Percentiles rank a stretch among this genome's conserved stretches.
phyloP scores from a whole-genome alignment of 2,797 vertebrate genomes.

The Podargus strigoides region DNA sequence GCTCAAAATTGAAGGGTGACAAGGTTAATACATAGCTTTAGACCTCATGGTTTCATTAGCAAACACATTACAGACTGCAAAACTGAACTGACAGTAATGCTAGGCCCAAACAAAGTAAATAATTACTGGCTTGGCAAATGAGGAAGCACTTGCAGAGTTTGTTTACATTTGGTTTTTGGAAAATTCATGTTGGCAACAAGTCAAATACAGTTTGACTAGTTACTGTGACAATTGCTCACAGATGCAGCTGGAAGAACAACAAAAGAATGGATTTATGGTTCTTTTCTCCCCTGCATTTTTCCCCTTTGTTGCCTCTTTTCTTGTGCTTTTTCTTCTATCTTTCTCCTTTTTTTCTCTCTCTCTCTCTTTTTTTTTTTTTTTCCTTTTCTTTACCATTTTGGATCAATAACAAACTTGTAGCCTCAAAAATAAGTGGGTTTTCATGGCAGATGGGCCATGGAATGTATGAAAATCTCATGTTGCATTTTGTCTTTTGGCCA shows the following conservation, averaged over 20 bases:
- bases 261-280: conserved; percentile 78
- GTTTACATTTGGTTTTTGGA: conserved; percentile 83
- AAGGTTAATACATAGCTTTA: conserved; percentile 80
- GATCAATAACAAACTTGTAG: conserved; percentile 75
- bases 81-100: conserved; percentile 79
- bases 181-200: conserved; percentile 80
- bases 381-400: conserved; percentile 63
- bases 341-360: conserved; percentile 34
- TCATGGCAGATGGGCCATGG: conserved; percentile 75
- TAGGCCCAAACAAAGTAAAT: conserved; percentile 82
- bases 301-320: conserved; percentile 73
- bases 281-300: conserved; percentile 69
- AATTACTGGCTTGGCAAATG: conserved; percentile 80
- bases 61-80: conserved; percentile 80
- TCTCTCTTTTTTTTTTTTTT: too few species aligned
- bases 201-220: conserved; percentile 81
- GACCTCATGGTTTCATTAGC: conserved; percentile 81
- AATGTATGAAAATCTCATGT: conserved; percentile 76
- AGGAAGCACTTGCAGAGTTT: conserved; percentile 80
- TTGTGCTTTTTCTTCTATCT: conserved; percentile 9
- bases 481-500: conserved; percentile 75
- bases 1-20: conserved; percentile 79
- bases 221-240: conserved; percentile 86
- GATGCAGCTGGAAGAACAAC: conserved; percentile 84
- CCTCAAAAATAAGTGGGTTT: conserved; percentile 72